Percentiles rank a stretch among this genome's conserved stretches.
phyloP scores from a whole-genome alignment of 2,797 vertebrate species.

The Valencia hispanica region DNA sequence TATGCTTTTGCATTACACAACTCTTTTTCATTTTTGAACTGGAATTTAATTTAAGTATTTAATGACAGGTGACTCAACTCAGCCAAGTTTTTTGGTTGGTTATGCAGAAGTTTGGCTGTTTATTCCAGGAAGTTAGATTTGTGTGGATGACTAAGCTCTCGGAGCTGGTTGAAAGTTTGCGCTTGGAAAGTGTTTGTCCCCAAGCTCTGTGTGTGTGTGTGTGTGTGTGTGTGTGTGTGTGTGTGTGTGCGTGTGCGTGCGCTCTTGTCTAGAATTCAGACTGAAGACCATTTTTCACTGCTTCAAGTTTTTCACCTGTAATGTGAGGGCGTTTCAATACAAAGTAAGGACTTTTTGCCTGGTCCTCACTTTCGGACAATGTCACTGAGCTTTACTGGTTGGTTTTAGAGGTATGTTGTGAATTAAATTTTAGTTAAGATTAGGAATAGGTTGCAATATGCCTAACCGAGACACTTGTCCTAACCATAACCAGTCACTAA shows the following conservation, averaged over 20 bases:
- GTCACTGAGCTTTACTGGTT: no score
- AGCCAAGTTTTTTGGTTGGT: neutral
- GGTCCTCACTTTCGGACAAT: no score
- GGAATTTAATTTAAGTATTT: neutral
- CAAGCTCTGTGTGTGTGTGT: slow-evolving; percentile 6
- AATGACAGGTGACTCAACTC: neutral
- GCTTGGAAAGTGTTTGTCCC: slow-evolving; percentile 21
- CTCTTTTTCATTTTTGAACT: neutral
- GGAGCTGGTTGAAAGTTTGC: slow-evolving; percentile 30
- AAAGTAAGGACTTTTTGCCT: no score
- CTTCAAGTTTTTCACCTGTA: no score
- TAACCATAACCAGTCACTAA: no score
- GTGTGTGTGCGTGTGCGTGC: slow-evolving; percentile 2
- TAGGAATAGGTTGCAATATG: no score
- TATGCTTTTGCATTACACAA: neutral
- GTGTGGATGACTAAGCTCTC: slow-evolving; percentile 26
- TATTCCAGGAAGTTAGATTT: slow-evolving; percentile 12
- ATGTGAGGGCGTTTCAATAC: no score
- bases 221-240: slow-evolving; percentile 6
- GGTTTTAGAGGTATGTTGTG: no score
- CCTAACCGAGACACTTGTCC: no score
- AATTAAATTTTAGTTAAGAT: no score
- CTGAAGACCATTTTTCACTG: no score
- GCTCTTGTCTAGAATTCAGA: no score
- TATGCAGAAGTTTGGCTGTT: slow-evolving; percentile 1